Evolutionary conservation across 2,888 invertebrate species (phyloP).

Genomic region (Nineta flava): DNA sequence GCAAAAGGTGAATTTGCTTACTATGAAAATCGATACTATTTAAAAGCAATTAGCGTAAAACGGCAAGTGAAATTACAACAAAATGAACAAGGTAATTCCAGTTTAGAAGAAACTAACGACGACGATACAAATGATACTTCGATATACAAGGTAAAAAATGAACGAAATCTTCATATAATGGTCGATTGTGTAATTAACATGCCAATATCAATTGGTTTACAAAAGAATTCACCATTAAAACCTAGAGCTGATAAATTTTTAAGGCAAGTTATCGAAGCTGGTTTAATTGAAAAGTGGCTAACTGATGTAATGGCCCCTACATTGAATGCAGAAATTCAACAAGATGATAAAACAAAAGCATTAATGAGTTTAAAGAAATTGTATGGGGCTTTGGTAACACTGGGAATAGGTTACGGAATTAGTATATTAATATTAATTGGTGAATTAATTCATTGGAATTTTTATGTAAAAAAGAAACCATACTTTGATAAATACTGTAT

Average conservation of each 20-base stretch:
- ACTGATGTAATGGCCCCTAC: conserved; percentile 52
- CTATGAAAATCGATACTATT: conserved; percentile 59
- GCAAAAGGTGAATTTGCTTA: conserved; percentile 58
- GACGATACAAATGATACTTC: conserved; percentile 14
- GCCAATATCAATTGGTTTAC: conserved; percentile 67
- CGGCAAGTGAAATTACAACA: conserved; percentile 29
- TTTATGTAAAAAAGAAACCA: conserved; percentile 47
- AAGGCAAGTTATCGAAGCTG: conserved; percentile 53
- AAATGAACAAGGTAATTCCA: conserved; percentile 18
- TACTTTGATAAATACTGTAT: conserved; percentile 53
- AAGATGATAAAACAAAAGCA: conserved; percentile 38
- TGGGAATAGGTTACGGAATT: conserved; percentile 50
- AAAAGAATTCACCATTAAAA: conserved; percentile 67
- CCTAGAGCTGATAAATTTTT: conserved; percentile 49
- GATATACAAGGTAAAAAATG: conserved; percentile 18
- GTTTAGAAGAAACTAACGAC: conserved; percentile 10
- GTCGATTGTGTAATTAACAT: conserved; percentile 61
- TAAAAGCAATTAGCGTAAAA: conserved; percentile 47
- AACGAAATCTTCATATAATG: conserved; percentile 61
- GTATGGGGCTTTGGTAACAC: conserved; percentile 57
- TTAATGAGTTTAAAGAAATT: conserved; percentile 63
- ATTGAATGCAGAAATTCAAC: conserved; percentile 33
- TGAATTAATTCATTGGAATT: conserved; percentile 53
- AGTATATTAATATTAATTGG: conserved; percentile 37
- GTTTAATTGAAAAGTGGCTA: conserved; percentile 64